These are phyloP conservation scores for Monodelphis domestica DNA, from an alignment of 2,797 vertebrate species.

Conservation along the genomic window DNA sequence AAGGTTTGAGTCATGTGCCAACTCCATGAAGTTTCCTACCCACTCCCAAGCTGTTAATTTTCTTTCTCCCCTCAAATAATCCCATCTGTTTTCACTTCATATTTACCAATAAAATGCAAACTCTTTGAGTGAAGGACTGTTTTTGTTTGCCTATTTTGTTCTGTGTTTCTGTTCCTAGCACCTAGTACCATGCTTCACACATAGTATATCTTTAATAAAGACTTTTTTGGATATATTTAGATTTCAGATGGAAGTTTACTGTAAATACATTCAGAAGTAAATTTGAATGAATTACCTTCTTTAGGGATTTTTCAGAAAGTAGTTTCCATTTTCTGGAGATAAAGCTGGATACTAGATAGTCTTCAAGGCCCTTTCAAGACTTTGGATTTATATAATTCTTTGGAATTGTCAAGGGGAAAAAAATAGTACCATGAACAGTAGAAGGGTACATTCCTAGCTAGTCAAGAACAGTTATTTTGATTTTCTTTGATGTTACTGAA, in stretches of 20 bases:
- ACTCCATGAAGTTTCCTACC: not conserved
- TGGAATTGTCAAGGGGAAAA: constrained; percentile 10
- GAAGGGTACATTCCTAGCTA: not conserved
- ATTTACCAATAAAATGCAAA: not conserved
- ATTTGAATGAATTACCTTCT: not conserved
- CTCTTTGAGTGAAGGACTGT: not conserved
- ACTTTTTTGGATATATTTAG: not conserved
- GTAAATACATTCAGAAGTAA: not conserved
- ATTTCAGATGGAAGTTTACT: not conserved
- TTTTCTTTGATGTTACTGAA: not conserved
- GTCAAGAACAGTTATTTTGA: not conserved
- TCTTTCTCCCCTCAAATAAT: not conserved
- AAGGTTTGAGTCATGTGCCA: not conserved
- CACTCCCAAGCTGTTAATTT: not conserved
- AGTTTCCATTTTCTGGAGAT: not conserved
- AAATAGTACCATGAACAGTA: not conserved
- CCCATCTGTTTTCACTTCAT: not conserved
- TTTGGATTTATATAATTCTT: not conserved
- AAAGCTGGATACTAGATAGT: not conserved
- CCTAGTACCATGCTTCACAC: not conserved
- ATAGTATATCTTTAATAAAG: not conserved
- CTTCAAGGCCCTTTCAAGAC: constrained; percentile 20
- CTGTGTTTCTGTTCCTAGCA: not conserved
- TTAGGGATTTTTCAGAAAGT: not conserved
- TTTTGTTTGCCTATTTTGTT: not conserved